phyloP scores from a whole-genome alignment of 2,888 invertebrate genomes.

The Pyrgus malvae region DNA sequence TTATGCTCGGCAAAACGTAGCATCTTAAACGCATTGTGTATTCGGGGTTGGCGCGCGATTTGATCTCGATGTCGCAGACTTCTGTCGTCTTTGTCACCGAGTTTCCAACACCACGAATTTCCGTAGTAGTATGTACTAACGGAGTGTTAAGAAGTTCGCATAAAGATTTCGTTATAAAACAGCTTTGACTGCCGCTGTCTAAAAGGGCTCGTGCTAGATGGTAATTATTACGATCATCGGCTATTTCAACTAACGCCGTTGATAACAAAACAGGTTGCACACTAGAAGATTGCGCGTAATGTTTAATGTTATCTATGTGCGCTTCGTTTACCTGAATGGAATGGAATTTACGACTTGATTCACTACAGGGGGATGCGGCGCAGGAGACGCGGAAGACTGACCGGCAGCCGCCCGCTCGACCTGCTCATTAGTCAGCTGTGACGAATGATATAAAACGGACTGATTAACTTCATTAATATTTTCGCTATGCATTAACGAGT shows the following conservation, averaged over 20 bases:
- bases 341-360: background rate
- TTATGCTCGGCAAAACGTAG: background rate
- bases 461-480: no score
- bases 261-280: background rate
- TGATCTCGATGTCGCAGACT: background rate
- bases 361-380: background rate
- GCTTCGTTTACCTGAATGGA: background rate
- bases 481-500: background rate
- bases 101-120: background rate
- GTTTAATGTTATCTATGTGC: background rate
- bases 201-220: conserved; percentile 29
- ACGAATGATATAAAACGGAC: no score
- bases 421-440: background rate
- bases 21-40: background rate
- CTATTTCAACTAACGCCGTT: background rate
- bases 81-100: background rate
- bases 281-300: background rate
- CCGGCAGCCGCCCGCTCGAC: background rate
- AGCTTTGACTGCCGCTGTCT: conserved; percentile 35
- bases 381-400: background rate
- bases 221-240: conserved; percentile 18
- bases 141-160: background rate
- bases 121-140: background rate
- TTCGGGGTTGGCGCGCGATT: background rate
- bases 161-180: background rate